Base-by-base conservation (phyloP, 2,113 vertebrate species). In the Redunca redunca region DNA sequence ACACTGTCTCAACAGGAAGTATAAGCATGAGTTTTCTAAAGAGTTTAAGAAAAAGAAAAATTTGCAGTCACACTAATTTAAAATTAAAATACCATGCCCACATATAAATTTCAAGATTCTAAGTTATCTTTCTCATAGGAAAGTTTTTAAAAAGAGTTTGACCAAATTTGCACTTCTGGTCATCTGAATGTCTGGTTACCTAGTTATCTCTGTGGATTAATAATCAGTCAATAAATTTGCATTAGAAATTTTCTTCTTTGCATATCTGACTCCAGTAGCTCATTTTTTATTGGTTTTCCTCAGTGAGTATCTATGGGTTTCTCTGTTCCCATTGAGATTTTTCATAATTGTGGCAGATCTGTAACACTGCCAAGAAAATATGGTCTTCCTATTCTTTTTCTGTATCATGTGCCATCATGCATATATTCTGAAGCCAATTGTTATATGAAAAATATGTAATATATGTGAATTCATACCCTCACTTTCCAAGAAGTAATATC, bases 11-110 rank as follows among this genome's bases (percentile, higher is more conserved):
- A 93, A 89, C n/a, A 96, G 40, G 60, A 96, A 96, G n/a, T 53
- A 19, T 28, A 91, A 82, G 7, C 50, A 90, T 48, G 33, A n/a
- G 50, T 87, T 85, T 91, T 64, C 88, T 53, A 93, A 93, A 82
- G 9, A 89, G 40, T 85, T 96, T 62, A 25, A 97, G 53, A 88
- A 95, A 93, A 93, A 91, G 23, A 96, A 93, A 92, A 91, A 33
- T 36, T 80, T 60, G 19, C 21, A 85, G 13, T 33, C 43, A 90
- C 57, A 36, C 21, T 95, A 88, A 90, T 77, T 83, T 94, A 43
- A 53, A 94, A 85, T 67, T 58, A 23, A 96, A 96, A 92, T 62
- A 55, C 46, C 62, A 33, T 36, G 4, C 19, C 30, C 3, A 2
- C 16, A 53, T 80, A 46, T 67, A 92, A 48, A 87, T 89, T 60